A percentile compares a stretch with the other conserved stretches of the same genome.
Evolutionary conservation across 1,140 invertebrate genomes (phyloP).

Genomic region (Penaeus indicus): DNA sequence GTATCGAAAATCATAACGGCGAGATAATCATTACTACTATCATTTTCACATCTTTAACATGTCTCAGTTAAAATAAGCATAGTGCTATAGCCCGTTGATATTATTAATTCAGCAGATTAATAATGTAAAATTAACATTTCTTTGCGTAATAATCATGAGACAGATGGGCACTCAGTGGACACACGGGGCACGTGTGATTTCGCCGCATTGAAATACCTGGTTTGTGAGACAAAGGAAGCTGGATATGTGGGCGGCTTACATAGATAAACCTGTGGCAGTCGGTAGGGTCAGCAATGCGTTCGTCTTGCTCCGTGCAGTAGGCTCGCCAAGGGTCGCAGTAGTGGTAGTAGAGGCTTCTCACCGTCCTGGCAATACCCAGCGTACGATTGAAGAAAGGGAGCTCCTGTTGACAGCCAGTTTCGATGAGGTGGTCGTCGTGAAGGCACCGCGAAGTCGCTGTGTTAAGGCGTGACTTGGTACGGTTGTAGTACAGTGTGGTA

Average conservation of each 20-base stretch:
- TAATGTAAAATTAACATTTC: too few relatives aligned
- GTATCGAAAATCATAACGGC: too few relatives aligned
- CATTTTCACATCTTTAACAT: too few relatives aligned
- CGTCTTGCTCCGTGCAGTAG: neutral
- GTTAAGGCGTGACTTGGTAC: neutral
- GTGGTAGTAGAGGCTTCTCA: constrained; percentile 29
- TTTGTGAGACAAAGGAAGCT: neutral
- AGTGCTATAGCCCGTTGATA: too few relatives aligned
- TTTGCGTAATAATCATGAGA: too few relatives aligned
- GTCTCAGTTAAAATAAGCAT: too few relatives aligned
- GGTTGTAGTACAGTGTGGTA: constrained; percentile 1
- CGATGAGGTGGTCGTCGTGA: neutral
- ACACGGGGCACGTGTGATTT: too few relatives aligned
- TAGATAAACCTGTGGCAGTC: constrained; percentile 23
- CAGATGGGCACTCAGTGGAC: too few relatives aligned
- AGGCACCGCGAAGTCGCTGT: constrained; percentile 5
- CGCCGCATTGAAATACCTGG: too few relatives aligned
- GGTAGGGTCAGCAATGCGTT: neutral
- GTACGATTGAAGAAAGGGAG: neutral
- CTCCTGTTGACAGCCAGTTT: neutral
- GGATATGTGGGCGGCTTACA: constrained; percentile 34
- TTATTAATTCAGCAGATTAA: too few relatives aligned
- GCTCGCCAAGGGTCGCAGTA: constrained; percentile 17
- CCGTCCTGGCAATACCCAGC: constrained; percentile 17
- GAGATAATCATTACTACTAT: too few relatives aligned